Evolutionary conservation across 2,888 invertebrate species (phyloP).

Genomic region (Amblyteles armatorius): DNA sequence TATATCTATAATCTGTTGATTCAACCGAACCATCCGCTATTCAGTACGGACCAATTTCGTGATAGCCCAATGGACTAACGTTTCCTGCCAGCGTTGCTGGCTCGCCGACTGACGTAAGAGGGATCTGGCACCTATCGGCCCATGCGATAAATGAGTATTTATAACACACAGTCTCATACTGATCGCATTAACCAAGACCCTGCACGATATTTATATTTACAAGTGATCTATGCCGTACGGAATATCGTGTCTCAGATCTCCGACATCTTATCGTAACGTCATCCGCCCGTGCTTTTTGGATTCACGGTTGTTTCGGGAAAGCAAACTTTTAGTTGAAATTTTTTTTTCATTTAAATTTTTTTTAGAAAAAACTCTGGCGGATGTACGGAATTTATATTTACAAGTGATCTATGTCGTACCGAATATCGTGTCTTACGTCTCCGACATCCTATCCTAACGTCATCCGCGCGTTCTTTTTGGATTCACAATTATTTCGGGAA

Average conservation of each 20-base stretch:
- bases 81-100: conserved; percentile 47
- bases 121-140: conserved; percentile 74
- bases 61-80: conserved; percentile 37
- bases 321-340: neutral
- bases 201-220: conserved; percentile 50
- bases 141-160: conserved; percentile 79
- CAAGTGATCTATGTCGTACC: conserved; percentile 53
- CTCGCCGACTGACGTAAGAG: conserved; percentile 73
- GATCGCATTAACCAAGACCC: conserved; percentile 38
- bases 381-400: conserved; percentile 49
- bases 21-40: conserved; percentile 15
- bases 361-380: neutral
- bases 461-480: conserved; percentile 8
- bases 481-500: conserved; percentile 30
- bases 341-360: neutral
- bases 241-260: conserved; percentile 45
- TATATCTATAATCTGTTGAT: neutral
- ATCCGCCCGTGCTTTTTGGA: neutral
- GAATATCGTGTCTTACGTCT: conserved; percentile 49
- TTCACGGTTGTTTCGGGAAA: conserved; percentile 29
- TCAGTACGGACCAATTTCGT: conserved; percentile 7
- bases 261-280: neutral
- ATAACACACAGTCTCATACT: conserved; percentile 70
- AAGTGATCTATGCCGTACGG: conserved; percentile 58
- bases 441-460: neutral